phyloP scores from a whole-genome alignment of 2,888 invertebrate species.

The Brachyptera putata region DNA sequence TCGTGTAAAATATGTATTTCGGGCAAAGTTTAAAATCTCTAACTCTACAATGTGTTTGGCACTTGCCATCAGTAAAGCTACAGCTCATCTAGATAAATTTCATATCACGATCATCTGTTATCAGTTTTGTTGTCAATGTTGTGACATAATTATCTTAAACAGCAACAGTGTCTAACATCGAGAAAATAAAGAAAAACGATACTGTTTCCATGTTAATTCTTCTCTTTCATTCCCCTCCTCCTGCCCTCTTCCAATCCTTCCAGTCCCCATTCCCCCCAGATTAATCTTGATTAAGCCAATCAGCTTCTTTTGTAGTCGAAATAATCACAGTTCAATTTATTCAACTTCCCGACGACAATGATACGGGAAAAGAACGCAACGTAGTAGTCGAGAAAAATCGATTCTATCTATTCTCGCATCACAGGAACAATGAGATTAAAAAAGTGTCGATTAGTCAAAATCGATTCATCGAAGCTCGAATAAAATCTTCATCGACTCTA shows the following conservation, averaged over 20 bases:
- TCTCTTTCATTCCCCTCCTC: background rate
- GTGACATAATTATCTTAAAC: too few relatives aligned
- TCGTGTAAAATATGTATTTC: too few relatives aligned
- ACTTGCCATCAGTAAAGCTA: too few relatives aligned
- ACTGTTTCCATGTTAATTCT: background rate
- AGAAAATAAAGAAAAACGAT: background rate
- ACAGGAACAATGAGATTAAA: background rate
- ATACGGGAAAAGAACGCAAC: constrained; percentile 5
- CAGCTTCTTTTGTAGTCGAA: constrained; percentile 26
- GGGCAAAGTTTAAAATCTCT: too few relatives aligned
- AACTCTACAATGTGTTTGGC: too few relatives aligned
- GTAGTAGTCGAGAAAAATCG: background rate
- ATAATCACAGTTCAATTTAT: constrained; percentile 16
- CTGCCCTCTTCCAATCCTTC: background rate
- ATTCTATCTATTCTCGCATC: background rate
- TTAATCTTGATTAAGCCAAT: constrained; percentile 26
- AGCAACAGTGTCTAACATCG: too few relatives aligned
- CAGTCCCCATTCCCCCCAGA: background rate
- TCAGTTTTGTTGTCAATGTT: too few relatives aligned
- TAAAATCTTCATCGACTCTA: constrained; percentile 1
- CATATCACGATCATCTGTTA: too few relatives aligned
- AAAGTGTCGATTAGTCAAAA: constrained; percentile 15
- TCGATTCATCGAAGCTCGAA: background rate
- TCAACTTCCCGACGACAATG: constrained; percentile 2
- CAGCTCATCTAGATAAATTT: too few relatives aligned